phyloP scores from a whole-genome alignment of 2,888 invertebrate genomes.

The Epirrhoe alternata region DNA sequence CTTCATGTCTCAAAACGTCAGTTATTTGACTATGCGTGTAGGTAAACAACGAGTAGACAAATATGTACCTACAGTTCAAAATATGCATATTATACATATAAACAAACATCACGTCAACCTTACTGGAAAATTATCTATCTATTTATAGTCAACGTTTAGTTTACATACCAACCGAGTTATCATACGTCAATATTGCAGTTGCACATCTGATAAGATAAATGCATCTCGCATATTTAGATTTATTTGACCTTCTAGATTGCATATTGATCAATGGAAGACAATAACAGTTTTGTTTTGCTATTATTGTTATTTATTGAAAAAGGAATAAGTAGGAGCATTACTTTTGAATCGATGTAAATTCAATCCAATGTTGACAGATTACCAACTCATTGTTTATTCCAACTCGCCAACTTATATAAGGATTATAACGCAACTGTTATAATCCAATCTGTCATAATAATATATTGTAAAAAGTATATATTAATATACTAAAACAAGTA shows the following conservation, averaged over 20 bases:
- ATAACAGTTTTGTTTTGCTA: constrained; percentile 17
- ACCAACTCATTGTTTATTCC: not conserved
- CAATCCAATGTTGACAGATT: not conserved
- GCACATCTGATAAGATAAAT: constrained; percentile 28
- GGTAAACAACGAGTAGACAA: not conserved
- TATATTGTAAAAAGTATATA: no score
- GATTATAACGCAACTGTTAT: no score
- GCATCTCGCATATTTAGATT: constrained; percentile 7
- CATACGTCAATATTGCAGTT: constrained; percentile 21
- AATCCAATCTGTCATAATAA: no score
- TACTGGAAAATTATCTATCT: constrained; percentile 17
- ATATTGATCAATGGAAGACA: constrained; percentile 16
- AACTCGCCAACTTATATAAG: no score
- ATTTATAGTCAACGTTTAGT: constrained; percentile 24
- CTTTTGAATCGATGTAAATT: not conserved
- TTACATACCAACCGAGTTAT: constrained; percentile 12
- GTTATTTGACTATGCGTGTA: not conserved
- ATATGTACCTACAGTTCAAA: constrained; percentile 5
- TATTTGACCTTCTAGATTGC: constrained; percentile 23
- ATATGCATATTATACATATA: constrained; percentile 21
- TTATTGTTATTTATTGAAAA: constrained; percentile 4
- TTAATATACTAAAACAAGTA: no score
- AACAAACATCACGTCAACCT: constrained; percentile 18
- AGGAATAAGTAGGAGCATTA: not conserved
- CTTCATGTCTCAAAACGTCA: not conserved